phyloP scores from a whole-genome alignment of 2,113 vertebrate genomes.

The Casuarius casuarius region DNA sequence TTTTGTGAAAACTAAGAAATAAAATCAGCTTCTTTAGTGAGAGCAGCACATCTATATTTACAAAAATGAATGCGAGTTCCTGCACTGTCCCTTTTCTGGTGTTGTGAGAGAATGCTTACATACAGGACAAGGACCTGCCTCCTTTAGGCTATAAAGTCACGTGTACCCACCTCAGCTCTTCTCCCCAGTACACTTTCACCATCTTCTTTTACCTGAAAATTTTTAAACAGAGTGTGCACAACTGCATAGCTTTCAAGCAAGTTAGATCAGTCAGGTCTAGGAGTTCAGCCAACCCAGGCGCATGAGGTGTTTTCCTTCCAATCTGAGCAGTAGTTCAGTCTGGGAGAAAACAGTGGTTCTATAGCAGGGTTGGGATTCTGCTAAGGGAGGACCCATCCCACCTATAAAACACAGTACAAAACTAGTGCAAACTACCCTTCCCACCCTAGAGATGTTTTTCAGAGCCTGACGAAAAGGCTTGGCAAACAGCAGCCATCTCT shows the following conservation, averaged over 20 bases:
- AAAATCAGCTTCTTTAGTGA: background rate
- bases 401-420: background rate
- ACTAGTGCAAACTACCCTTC: background rate
- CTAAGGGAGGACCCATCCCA: conserved; percentile 28
- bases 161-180: conserved; percentile 55
- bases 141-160: background rate
- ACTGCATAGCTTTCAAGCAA: conserved; percentile 66
- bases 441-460: background rate
- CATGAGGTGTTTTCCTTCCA: conserved; percentile 6
- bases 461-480: background rate
- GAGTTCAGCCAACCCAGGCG: background rate
- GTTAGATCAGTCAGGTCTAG: conserved; percentile 51
- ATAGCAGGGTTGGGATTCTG: conserved; percentile 36
- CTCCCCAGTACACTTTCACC: conserved; percentile 66
- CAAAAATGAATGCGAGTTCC: background rate
- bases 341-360: conserved; percentile 38
- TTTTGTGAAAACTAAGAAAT: conserved; percentile 1
- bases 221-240: conserved; percentile 67
- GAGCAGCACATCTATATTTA: background rate
- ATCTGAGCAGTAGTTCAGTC: conserved; percentile 29
- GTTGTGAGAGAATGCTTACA: background rate
- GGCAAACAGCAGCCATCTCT: conserved; percentile 6
- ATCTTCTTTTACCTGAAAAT: conserved; percentile 64
- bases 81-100: background rate
- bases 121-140: conserved; percentile 12